Evolutionary conservation across 2,797 vertebrate genomes (phyloP).

Genomic region (Neosilurus mollespiculum): DNA sequence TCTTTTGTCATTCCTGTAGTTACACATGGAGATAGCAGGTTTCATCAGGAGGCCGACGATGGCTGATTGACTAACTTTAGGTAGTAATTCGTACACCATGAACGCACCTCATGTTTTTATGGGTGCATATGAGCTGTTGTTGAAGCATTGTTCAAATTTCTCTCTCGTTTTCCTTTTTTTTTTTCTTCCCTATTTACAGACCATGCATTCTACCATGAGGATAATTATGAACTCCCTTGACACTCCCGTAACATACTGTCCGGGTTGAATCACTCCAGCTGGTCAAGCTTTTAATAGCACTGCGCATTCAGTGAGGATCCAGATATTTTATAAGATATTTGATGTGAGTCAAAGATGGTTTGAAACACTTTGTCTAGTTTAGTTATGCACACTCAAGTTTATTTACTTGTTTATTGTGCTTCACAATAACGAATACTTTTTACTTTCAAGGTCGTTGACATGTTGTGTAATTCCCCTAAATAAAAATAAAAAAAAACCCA

Average conservation of each 20-base stretch:
- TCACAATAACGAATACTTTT: no score
- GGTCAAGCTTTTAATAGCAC: slow-evolving; percentile 31
- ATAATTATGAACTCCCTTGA: not conserved
- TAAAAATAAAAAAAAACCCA: no score
- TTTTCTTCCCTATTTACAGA: slow-evolving; percentile 9
- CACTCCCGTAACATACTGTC: slow-evolving; percentile 20
- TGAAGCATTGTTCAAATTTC: not conserved
- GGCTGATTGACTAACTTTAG: not conserved
- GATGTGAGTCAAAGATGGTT: not conserved
- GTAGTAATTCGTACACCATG: not conserved
- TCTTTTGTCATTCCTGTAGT: no score
- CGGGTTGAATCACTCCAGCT: slow-evolving; percentile 17
- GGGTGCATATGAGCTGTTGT: not conserved
- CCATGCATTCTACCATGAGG: not conserved
- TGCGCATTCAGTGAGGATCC: not conserved
- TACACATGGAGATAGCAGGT: no score
- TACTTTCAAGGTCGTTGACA: no score
- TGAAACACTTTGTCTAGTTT: not conserved
- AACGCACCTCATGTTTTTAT: not conserved
- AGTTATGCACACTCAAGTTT: no score
- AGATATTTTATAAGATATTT: not conserved
- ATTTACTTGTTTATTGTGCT: not conserved
- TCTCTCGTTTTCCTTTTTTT: not conserved
- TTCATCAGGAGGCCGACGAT: not conserved
- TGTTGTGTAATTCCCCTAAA: no score